Evolutionary conservation across 2,113 vertebrate genomes (phyloP), one percentile per base, ranked within the genome.

Genomic region (Chaetorhynchus papuensis): DNA sequence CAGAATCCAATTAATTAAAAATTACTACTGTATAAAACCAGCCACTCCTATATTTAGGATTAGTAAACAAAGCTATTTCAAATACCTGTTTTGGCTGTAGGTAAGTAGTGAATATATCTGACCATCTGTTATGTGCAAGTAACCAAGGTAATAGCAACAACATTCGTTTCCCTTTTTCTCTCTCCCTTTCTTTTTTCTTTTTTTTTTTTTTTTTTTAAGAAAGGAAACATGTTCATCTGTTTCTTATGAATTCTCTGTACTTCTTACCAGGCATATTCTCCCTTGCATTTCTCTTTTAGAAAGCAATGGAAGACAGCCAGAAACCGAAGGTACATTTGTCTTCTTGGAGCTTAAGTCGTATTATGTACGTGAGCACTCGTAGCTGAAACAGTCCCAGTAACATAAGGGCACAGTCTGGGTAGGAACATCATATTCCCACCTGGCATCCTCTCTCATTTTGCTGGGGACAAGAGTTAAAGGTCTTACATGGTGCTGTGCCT

Each of bases 1-100:
- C 88, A 95, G 74, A 93, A 90, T 92, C 50, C 90, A 95, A 75
- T 96, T 96, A 95, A 93, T 97, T 96, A 97, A 96, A 97, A 97
- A 83, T 77, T 87, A 82, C 39, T 81, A 66, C 85, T 94, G 59
- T 94, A 52, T 94, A 89, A 76, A 96, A 97, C 47, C 70, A 93
- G 53, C 61, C 74, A 80, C n/a, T 74, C 18, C 52, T 95, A 28
- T 74, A 47, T 69, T 78, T 84, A 79, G 83, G 60, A 90, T 83
- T 91, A 54, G 66, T 89, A 95, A 91, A 83, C 60, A 91, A 93
- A 77, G 74, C 66, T 37, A 6, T 95, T 65, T 81, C 72, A 87
- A 92, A 80, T 88, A 83, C 87, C 83, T 96, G 24, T 42, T 94
- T 84, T 71, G 84, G 70, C 63, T 86, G 31, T 53, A 83, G 41